A percentile compares a stretch with the other conserved stretches of the same genome.
phyloP scores from a whole-genome alignment of 2,113 vertebrate genomes.

The Callopanchax toddi region DNA sequence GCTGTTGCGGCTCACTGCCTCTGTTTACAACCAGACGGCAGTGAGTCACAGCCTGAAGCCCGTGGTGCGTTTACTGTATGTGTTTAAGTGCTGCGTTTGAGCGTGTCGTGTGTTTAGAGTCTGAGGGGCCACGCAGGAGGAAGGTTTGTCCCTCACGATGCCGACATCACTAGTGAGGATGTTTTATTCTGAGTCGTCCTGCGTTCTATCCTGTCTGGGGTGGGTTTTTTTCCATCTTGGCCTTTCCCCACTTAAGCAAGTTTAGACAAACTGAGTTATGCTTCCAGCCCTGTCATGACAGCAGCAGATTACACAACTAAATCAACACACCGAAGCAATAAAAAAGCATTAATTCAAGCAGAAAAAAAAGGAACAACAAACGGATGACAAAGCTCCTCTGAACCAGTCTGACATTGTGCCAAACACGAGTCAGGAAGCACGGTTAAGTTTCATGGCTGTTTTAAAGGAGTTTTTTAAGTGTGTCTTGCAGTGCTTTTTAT shows the following conservation, averaged over 20 bases:
- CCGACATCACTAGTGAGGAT: neutral
- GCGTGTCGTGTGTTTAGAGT: slow-evolving; percentile 62
- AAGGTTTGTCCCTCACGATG: no score
- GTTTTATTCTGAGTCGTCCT: slow-evolving; percentile 25
- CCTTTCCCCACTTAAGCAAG: slow-evolving; percentile 14
- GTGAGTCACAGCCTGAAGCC: slow-evolving; percentile 40
- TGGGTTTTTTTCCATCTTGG: neutral
- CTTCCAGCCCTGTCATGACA: slow-evolving; percentile 21
- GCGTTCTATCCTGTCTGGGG: neutral
- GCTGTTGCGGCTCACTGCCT: slow-evolving; percentile 39
- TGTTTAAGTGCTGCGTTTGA: slow-evolving; percentile 41
- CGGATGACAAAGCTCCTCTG: neutral
- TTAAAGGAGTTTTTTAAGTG: no score
- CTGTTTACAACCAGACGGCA: slow-evolving; percentile 62
- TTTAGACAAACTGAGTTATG: slow-evolving; percentile 7
- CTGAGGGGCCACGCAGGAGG: slow-evolving; percentile 25
- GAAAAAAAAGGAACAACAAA: neutral
- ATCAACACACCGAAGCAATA: slow-evolving; percentile 2
- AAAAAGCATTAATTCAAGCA: slow-evolving; percentile 2
- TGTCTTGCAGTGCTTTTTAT: no score
- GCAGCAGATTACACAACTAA: slow-evolving; percentile 31
- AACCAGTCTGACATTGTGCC: neutral
- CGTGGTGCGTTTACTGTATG: neutral
- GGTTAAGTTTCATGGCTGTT: no score
- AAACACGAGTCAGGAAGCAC: slow-evolving; percentile 2